phyloP scores from a whole-genome alignment of 2,113 vertebrate species.

The Cyanistes caeruleus region DNA sequence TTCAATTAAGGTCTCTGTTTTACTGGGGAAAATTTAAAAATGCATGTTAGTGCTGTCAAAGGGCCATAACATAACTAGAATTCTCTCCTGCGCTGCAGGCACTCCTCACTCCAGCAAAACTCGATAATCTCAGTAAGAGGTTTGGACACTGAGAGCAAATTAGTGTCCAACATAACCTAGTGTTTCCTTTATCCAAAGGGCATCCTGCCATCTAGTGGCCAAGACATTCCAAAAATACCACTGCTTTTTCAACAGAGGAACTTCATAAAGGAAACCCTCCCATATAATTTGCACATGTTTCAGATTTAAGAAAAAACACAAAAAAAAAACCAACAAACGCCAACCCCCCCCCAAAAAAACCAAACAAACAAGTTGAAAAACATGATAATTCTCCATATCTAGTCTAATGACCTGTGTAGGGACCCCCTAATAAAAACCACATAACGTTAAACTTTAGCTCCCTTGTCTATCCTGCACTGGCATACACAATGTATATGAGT shows the following conservation, averaged over 20 bases:
- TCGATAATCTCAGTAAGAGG: background rate
- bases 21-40: background rate
- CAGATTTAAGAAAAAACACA: background rate
- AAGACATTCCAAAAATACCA: background rate
- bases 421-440: background rate
- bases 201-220: slow-evolving; percentile 75
- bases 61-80: background rate
- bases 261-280: background rate
- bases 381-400: background rate
- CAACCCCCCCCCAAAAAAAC: background rate
- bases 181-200: background rate
- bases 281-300: fast-evolving
- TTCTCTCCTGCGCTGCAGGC: background rate
- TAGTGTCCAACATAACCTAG: fast-evolving
- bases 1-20: background rate
- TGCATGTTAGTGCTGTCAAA: background rate
- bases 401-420: background rate
- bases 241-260: background rate
- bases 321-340: no score
- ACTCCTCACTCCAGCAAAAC: background rate
- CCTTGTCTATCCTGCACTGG: background rate
- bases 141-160: background rate
- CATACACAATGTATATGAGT: background rate
- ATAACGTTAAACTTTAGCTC: background rate
- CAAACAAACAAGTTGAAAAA: background rate